phyloP scores from a whole-genome alignment of 2,113 vertebrate genomes.

The Oplegnathus fasciatus region DNA sequence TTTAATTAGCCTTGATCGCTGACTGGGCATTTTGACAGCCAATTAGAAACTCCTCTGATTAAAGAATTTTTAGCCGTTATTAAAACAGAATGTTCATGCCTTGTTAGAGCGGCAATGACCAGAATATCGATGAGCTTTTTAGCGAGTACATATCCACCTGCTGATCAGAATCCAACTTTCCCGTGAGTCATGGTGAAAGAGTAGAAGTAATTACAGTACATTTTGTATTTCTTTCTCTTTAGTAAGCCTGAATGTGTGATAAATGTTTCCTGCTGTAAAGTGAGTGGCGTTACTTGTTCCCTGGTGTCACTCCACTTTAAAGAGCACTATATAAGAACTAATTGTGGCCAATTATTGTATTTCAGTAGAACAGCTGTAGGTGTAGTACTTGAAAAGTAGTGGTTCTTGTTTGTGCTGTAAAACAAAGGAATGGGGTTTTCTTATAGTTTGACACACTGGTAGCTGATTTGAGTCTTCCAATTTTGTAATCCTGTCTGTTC shows the following conservation, averaged over 20 bases:
- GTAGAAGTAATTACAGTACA: not conserved
- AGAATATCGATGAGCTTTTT: slow-evolving; percentile 59
- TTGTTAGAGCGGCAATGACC: slow-evolving; percentile 42
- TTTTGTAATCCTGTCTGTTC: not conserved
- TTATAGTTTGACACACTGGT: not conserved
- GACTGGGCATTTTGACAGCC: slow-evolving; percentile 58
- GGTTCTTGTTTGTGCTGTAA: not conserved
- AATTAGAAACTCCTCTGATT: slow-evolving; percentile 64
- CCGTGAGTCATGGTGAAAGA: not conserved
- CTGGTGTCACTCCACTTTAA: not conserved
- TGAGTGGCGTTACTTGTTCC: not conserved
- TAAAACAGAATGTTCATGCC: slow-evolving; percentile 45
- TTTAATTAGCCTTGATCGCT: slow-evolving; percentile 67
- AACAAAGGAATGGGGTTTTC: not conserved
- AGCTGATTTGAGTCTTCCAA: not conserved
- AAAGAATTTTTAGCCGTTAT: slow-evolving; percentile 49
- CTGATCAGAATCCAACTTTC: slow-evolving; percentile 20
- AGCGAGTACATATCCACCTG: not conserved
- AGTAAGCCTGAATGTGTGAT: not conserved
- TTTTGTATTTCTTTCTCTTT: not conserved
- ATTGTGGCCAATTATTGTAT: not conserved
- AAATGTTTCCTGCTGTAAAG: not conserved
- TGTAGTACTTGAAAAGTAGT: not conserved
- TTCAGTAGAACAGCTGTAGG: not conserved
- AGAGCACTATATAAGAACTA: not conserved